Base-by-base conservation (phyloP, 2,797 vertebrate genomes). In the Sphenopsis melanotis region DNA sequence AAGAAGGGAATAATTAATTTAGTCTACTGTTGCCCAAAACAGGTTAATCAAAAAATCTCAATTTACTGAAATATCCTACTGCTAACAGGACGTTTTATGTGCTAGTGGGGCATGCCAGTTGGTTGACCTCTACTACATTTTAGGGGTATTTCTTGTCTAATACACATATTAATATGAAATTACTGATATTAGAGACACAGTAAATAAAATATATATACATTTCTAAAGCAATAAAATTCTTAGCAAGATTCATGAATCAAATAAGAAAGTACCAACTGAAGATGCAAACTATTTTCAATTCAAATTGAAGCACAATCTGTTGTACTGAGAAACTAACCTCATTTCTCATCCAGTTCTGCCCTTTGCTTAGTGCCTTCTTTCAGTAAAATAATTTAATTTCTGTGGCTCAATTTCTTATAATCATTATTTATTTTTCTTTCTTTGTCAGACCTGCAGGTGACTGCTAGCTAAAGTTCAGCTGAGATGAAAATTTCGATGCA, bases 61-160 rank as follows among this genome's bases (percentile, higher is more conserved):
- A 7, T 7, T 70, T 74, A 26, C 6, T 52, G 55, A 59, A 85
- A 44, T 32, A 61, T 12, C 2, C 3, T 76, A 44, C 26, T 27
- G 16, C 3, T 20, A 83, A 32, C 6, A 65, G 44, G 4, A 4
- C 1, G 0, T 3, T 90, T 79, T 39, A 37, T 10, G 26, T 55
- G 26, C 10, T 76, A 70, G 4, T 26, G 5, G 32, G 26, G 1
- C 5, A 42, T 26, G 5, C 12, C 22, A 39, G 11, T 77, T 77
- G 27, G 17, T 77, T 74, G 30, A 5, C 9, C 69, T 65, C 11
- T 47, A 26, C 12, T 49, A 29, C 2, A 16, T 49, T 82, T 39
- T 29, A 29, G 12, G 47, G 56, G 16, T 24, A 66, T 61, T 69
- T 84, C 17, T 69, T 74, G 6, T 77, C 10, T 63, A 66, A 63